Conservation (phyloP, 2,888 invertebrate species). For the Epiblema foenella region DNA sequence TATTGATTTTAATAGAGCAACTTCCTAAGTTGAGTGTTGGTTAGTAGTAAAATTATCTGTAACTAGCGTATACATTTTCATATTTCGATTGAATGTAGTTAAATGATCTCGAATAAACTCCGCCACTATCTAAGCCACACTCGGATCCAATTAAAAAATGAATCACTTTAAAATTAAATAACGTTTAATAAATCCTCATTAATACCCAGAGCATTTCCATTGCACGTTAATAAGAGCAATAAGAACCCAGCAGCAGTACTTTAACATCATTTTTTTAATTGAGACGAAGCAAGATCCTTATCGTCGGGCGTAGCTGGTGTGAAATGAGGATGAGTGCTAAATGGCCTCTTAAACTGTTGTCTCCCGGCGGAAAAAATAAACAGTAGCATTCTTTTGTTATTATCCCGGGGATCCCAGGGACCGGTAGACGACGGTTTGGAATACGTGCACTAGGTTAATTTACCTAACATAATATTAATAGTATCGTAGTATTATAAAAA, state of each 20-base stretch:
- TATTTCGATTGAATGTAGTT: not conserved
- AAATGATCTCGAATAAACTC: conserved; percentile 1
- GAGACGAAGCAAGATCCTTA: too few species aligned
- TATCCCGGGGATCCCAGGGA: too few species aligned
- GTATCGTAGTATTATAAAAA: not conserved
- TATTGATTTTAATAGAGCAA: not conserved
- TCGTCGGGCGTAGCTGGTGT: too few species aligned
- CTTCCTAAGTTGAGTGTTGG: not conserved
- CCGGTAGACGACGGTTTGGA: too few species aligned
- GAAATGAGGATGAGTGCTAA: too few species aligned
- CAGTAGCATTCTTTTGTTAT: too few species aligned
- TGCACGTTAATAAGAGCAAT: not conserved
- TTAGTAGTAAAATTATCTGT: not conserved
- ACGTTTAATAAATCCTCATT: not conserved
- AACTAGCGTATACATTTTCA: not conserved
- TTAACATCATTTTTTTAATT: too few species aligned
- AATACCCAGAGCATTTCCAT: not conserved
- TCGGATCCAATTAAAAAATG: conserved; percentile 1
- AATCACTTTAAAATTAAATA: not conserved
- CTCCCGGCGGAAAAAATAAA: too few species aligned
- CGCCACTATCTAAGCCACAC: not conserved
- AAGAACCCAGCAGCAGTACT: not conserved
- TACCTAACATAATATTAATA: not conserved
- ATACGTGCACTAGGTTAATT: not conserved
- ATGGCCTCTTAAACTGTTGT: not conserved